Conservation (phyloP, 2,113 vertebrate species). For the Archocentrus centrarchus region DNA sequence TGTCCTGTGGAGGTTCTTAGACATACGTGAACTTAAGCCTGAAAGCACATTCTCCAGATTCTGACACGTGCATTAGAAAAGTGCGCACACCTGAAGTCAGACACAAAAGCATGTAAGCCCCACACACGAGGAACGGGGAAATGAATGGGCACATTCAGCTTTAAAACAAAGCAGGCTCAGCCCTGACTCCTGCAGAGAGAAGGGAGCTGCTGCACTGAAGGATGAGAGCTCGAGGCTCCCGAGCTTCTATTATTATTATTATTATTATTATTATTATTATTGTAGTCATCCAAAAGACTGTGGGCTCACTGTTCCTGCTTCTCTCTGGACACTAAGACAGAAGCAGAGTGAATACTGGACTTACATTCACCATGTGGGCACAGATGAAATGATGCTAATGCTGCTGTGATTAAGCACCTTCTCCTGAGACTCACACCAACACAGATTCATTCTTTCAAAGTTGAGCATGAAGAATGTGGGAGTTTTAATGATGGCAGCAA, state of each 20-base stretch:
- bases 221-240: background rate
- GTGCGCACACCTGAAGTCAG: background rate
- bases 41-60: background rate
- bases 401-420: too few species aligned
- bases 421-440: background rate
- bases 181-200: background rate
- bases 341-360: background rate
- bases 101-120: background rate
- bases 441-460: too few species aligned
- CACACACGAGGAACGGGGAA: background rate
- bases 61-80: background rate
- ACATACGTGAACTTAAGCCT: background rate
- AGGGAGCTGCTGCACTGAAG: background rate
- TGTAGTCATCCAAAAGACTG: background rate
- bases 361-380: conserved; percentile 10
- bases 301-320: background rate
- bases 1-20: background rate
- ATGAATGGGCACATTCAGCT: conserved; percentile 34
- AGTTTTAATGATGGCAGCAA: background rate
- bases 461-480: background rate
- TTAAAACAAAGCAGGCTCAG: conserved; percentile 56
- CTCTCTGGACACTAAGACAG: fast-evolving
- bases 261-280: background rate
- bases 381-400: background rate
- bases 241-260: background rate